Evolutionary conservation across 2,797 vertebrate species (phyloP), one percentile per base, ranked within the genome.

Genomic region (Dryobates pubescens): DNA sequence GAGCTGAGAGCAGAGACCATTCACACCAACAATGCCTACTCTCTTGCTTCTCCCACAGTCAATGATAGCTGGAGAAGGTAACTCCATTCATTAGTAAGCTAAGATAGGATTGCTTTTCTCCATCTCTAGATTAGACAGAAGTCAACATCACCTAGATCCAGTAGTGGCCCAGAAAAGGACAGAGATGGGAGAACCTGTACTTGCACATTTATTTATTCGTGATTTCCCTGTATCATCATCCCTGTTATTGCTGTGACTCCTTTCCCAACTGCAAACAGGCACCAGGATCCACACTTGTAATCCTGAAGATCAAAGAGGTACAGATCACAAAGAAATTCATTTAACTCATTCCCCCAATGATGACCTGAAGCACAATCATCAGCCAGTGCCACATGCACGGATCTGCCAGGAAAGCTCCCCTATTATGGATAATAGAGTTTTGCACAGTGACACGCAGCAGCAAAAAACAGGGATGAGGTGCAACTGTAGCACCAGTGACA

Each of bases 401-500:
- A 53, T 56, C 56, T 70, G 43, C 30, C 41, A 78, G 63, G 53
- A 83, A 20, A 69, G 20, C 34, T 69, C 38, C n/a, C 49, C 29
- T 27, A 70, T 13, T 14, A 29, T 17, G n/a, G 62, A 32, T 7
- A 36, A 77, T 63, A 13, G 9, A 57, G 7, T 4, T 10, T 23
- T 82, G 58, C 26, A 38, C 57, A 45, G 14, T 13, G 14, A 47
- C 9, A 10, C 15, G 19, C 53, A 90, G 70, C 26, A 82, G 30
- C 45, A 80, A 73, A 64, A 87, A 65, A 9, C 10, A 10, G 6
- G 30, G 38, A 72, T 4, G 3, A 29, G 11, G 13, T 56, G 45
- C n/a, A 70, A 11, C 24, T 1, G 0, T 2, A 57, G 38, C 27
- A 49, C 2, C 38, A 72, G 2, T 14, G 17, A 54, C 8, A 56